Conservation (phyloP, 2,797 vertebrate genomes). For the Danio jaintianensis region DNA sequence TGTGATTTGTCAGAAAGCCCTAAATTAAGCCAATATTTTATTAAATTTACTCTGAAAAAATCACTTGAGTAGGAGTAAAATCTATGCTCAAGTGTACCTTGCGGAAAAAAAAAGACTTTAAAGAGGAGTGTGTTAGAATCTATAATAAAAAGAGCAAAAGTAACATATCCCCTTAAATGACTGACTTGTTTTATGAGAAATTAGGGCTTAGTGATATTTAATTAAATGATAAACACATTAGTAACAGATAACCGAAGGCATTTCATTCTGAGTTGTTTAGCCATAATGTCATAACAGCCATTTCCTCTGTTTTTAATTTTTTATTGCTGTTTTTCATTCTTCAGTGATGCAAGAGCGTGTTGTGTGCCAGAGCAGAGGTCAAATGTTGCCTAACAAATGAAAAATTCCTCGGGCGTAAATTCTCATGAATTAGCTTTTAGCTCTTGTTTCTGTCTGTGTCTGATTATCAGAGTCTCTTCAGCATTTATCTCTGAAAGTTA, state of each 20-base stretch:
- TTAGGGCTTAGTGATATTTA: neutral
- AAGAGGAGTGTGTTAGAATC: too few relatives aligned
- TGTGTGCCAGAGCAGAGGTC: slow-evolving; percentile 38
- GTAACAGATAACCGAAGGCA: neutral
- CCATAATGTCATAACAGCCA: neutral
- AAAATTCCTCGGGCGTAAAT: slow-evolving; percentile 11
- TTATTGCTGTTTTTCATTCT: slow-evolving; percentile 13
- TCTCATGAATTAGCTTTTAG: slow-evolving; percentile 18
- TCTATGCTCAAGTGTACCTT: too few relatives aligned
- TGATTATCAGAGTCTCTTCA: slow-evolving; percentile 12
- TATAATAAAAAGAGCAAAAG: too few relatives aligned
- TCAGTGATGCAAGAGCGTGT: slow-evolving; percentile 35
- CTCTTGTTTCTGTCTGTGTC: slow-evolving; percentile 12
- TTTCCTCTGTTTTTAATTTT: slow-evolving; percentile 24
- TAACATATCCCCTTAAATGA: too few relatives aligned
- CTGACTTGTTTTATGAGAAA: neutral
- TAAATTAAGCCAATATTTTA: too few relatives aligned
- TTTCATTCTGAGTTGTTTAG: neutral
- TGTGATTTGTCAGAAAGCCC: too few relatives aligned
- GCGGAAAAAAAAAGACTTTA: too few relatives aligned
- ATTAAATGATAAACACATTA: neutral
- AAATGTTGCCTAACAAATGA: slow-evolving; percentile 38
- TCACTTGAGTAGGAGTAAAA: too few relatives aligned
- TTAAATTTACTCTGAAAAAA: too few relatives aligned
- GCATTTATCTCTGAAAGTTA: neutral